Percentiles rank a stretch among this genome's conserved stretches.
Evolutionary conservation across 2,888 invertebrate genomes (phyloP).

Genomic region (Morpho deidamia): DNA sequence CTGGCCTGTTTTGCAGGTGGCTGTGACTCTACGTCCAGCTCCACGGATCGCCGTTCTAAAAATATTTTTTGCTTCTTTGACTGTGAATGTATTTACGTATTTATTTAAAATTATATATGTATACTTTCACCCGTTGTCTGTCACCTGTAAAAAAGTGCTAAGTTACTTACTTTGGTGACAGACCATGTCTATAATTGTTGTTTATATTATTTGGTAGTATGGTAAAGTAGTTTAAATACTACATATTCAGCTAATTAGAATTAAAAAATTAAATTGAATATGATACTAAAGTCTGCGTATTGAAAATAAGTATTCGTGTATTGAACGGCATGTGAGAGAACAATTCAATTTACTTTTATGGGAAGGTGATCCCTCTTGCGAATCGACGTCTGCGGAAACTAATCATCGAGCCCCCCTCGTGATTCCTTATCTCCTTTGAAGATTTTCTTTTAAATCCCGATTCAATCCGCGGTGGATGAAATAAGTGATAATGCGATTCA

Average conservation of each 20-base stretch:
- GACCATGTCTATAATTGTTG: no score
- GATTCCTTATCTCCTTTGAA: conserved; percentile 48
- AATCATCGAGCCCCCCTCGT: conserved; percentile 60
- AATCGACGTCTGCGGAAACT: conserved; percentile 57
- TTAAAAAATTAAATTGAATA: neutral
- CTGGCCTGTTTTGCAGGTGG: no score
- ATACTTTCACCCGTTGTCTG: no score
- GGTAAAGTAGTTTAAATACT: no score
- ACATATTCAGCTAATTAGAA: neutral
- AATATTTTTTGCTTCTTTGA: no score
- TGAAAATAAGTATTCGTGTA: conserved; percentile 41
- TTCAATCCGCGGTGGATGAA: neutral
- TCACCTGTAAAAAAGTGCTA: no score
- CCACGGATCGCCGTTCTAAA: no score
- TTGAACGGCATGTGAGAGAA: conserved; percentile 53
- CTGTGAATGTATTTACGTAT: no score
- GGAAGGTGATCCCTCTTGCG: conserved; percentile 58
- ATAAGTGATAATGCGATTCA: conserved; percentile 4
- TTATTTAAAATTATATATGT: no score
- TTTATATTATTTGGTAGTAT: no score
- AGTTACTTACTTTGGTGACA: no score
- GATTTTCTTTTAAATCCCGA: conserved; percentile 24
- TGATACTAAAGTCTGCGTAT: conserved; percentile 45
- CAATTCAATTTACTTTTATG: conserved; percentile 76
- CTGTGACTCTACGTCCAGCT: no score